Evolutionary conservation across 1,140 invertebrate genomes (phyloP), one percentile per base, ranked within the genome.

Genomic region (Coelopa frigida): DNA sequence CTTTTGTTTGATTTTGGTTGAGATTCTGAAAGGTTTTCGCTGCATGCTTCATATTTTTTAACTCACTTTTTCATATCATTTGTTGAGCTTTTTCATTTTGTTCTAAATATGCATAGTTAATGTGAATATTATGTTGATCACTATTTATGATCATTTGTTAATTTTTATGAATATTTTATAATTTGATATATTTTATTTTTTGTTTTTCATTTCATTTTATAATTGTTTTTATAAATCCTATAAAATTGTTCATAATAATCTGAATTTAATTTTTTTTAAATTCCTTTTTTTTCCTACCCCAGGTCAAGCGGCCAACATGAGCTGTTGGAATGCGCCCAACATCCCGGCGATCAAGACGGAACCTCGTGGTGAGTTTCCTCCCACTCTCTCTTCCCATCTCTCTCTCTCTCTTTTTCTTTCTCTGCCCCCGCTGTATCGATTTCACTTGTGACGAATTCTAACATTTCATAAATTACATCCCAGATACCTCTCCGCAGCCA

Each of bases 261-360:
- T 17, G 15, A 3, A 7, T 39, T 18, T 39, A 40, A 6, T n/a
- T 24, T 24, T 31, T 7, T 26, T 32, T 24, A 21, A 1, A 10
- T 15, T 20, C 26, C 31, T 26, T 42, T 29, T 51, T 33, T 41
- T 37, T 48, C 35, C 44, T 44, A 42, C 24, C 29, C 18, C 17
- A 63, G 58, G 53, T 46, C 59, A 61, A 53, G 50, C n/a, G n/a
- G n/a, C 43, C 36, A 63, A 60, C 45, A 55, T 67, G 44, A 55
- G 55, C 38, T 58, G 55, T 48, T 66, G 63, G 62, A 67, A 63
- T 55, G 49, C 59, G 6, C 58, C 58, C 41, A 67, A 58, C 22
- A 58, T 63, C 52, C 62, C 63, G 35, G 53, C 64, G 23, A 68
- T 68, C 12, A 68, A 68, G 56, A 63, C 64, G 1, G 64, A 68